Conservation (phyloP, 2,797 vertebrate genomes). For the Tragelaphus eurycerus region DNA sequence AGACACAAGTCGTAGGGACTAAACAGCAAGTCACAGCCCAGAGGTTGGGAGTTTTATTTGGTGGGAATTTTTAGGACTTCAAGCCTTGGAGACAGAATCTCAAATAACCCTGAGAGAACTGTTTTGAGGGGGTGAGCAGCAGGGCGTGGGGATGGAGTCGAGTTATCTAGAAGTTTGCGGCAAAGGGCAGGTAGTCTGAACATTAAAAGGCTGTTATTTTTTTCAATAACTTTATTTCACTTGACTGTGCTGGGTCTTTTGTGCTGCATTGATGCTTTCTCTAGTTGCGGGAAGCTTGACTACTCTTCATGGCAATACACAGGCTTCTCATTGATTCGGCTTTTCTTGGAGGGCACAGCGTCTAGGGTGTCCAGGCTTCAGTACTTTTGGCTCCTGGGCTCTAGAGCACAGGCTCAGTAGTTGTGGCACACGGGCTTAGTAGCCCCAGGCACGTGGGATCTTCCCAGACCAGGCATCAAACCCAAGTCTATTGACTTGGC, state of each 20-base stretch:
- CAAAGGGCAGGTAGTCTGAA: background rate
- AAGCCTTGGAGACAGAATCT: accelerated
- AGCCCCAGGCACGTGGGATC: background rate
- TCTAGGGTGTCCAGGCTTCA: background rate
- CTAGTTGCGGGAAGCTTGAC: accelerated
- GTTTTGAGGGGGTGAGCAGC: background rate
- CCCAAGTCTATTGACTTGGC: accelerated
- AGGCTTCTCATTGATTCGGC: background rate
- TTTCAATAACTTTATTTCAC: background rate
- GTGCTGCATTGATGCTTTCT: background rate
- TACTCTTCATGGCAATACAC: background rate
- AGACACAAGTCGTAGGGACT: accelerated
- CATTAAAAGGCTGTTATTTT: background rate
- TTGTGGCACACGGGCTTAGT: accelerated
- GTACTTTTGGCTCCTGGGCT: background rate
- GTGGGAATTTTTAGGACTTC: background rate
- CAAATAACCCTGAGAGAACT: background rate
- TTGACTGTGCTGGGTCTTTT: background rate
- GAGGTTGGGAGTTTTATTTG: background rate
- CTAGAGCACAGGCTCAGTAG: background rate
- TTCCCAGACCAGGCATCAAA: background rate
- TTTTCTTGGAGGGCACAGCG: background rate
- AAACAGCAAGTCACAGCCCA: background rate
- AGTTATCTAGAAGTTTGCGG: background rate
- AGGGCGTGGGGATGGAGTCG: accelerated